phyloP scores from a whole-genome alignment of 2,113 vertebrate species.

The Xiphophorus maculatus region DNA sequence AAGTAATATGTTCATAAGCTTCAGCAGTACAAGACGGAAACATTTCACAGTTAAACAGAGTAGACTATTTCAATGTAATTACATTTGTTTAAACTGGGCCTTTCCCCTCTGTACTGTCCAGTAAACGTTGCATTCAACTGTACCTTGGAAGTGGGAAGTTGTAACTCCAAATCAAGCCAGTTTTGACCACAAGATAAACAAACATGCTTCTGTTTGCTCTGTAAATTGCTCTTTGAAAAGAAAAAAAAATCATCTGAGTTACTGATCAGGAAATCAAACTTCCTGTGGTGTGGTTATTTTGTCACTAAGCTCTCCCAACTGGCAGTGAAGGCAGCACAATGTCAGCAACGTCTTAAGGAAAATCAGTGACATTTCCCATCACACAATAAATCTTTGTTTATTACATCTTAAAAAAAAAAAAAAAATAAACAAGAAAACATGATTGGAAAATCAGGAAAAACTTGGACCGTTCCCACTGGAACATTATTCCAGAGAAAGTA shows the following conservation, averaged over 20 bases:
- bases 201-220: neutral
- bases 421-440: neutral
- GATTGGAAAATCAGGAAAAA: neutral
- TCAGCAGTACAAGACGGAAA: neutral
- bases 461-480: neutral
- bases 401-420: neutral
- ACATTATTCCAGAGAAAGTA: neutral
- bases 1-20: neutral
- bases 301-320: neutral
- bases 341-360: neutral
- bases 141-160: neutral
- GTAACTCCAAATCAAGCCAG: neutral
- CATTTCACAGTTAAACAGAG: neutral
- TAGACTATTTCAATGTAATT: neutral
- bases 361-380: too few relatives aligned
- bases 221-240: neutral
- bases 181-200: neutral
- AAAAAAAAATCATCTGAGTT: neutral
- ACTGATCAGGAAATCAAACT: conserved; percentile 4
- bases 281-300: neutral
- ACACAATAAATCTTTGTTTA: neutral
- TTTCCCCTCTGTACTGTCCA: too few relatives aligned
- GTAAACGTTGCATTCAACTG: neutral
- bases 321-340: neutral
- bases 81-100: neutral